A percentile compares a stretch with the other conserved stretches of the same genome.
phyloP scores from a whole-genome alignment of 1,140 invertebrate species.

The Zaprionus inermis region DNA sequence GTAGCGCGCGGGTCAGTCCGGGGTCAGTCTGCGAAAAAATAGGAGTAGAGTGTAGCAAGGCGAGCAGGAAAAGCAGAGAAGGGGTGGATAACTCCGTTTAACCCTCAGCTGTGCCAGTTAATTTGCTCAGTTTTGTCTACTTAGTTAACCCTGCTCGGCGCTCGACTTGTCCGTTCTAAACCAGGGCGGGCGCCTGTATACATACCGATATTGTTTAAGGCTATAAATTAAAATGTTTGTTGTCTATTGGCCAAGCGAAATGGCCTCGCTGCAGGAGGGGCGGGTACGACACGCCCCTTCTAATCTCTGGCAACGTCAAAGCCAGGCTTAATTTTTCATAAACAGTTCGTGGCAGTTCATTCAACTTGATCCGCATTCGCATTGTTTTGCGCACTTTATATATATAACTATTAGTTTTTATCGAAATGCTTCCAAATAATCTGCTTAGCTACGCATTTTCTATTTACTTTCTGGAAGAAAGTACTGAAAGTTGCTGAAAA shows the following conservation, averaged over 20 bases:
- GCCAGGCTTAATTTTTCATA: constrained; percentile 24
- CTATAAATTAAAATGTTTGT: constrained; percentile 49
- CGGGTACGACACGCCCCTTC: constrained; percentile 26
- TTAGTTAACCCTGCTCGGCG: constrained; percentile 8
- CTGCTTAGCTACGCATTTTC: background rate
- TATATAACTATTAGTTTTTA: background rate
- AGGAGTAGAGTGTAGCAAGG: background rate
- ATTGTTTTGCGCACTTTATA: too few species aligned
- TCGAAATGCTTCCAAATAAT: constrained; percentile 4
- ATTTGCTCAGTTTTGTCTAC: constrained; percentile 15
- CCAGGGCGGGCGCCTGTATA: constrained; percentile 25
- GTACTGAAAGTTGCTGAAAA: background rate
- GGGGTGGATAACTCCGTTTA: constrained; percentile 1
- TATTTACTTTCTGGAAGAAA: background rate
- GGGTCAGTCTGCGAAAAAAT: constrained; percentile 7
- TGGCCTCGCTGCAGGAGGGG: constrained; percentile 21
- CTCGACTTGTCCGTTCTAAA: background rate
- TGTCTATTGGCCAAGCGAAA: constrained; percentile 33
- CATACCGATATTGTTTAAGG: constrained; percentile 34
- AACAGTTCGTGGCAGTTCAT: constrained; percentile 35
- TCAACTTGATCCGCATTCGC: constrained; percentile 1
- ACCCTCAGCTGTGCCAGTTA: constrained; percentile 12
- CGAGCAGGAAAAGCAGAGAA: background rate
- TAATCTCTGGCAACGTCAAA: background rate
- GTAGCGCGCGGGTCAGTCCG: constrained; percentile 1